Evolutionary conservation across 2,797 vertebrate genomes (phyloP).

Genomic region (Chiloscyllium punctatum): DNA sequence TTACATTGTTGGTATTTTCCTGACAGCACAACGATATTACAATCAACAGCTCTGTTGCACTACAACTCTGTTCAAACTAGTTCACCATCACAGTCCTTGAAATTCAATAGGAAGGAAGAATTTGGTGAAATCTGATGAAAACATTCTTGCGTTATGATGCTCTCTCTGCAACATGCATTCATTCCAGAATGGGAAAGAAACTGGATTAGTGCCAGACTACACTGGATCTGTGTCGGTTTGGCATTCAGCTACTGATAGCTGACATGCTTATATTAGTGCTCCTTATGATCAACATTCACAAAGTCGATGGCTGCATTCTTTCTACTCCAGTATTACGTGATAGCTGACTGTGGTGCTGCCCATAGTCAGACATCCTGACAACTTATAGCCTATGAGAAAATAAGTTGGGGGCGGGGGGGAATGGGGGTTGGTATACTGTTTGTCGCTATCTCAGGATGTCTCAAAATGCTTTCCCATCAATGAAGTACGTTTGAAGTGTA

Average conservation of each 20-base stretch:
- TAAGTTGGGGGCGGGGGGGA: neutral
- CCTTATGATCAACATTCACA: neutral
- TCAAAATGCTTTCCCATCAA: neutral
- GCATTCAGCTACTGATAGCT: neutral
- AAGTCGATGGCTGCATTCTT: neutral
- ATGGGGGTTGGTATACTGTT: neutral
- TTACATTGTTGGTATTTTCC: neutral
- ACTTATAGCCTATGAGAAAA: neutral
- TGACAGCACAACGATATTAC: neutral
- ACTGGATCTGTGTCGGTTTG: neutral
- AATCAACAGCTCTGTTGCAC: neutral
- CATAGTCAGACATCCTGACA: neutral
- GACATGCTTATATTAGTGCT: neutral
- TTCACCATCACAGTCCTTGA: neutral
- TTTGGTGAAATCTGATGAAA: slow-evolving; percentile 11
- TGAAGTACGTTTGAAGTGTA: neutral
- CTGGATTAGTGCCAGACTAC: neutral
- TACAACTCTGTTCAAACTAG: neutral
- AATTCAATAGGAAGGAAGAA: slow-evolving; percentile 27
- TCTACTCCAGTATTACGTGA: neutral
- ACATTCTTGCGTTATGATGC: neutral
- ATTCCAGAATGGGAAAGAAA: neutral
- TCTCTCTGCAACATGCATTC: neutral
- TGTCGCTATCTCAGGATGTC: neutral
- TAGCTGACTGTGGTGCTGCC: neutral